These are phyloP conservation scores for Chaenocephalus aceratus DNA, from an alignment of 2,113 vertebrate genomes.

Conservation along the genomic window DNA sequence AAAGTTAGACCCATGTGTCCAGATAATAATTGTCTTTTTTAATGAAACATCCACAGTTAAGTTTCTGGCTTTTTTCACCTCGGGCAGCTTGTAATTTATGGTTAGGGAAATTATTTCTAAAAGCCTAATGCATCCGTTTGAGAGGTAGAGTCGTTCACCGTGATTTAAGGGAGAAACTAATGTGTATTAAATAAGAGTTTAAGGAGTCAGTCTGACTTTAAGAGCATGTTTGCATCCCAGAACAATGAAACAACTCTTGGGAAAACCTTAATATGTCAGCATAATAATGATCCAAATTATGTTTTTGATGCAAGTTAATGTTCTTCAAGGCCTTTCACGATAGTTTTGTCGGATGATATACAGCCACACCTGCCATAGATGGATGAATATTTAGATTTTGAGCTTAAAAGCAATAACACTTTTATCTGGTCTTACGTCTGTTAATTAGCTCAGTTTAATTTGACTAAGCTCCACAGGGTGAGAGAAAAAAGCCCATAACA, in stretches of 20 bases:
- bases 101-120: background rate
- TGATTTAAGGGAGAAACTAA: no score
- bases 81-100: background rate
- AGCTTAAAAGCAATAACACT: slow-evolving; percentile 61
- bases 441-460: slow-evolving; percentile 64
- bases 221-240: background rate
- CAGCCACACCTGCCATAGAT: slow-evolving; percentile 44
- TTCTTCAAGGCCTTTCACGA: no score
- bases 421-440: slow-evolving; percentile 56
- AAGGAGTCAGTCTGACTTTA: no score
- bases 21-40: background rate
- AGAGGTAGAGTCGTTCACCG: background rate
- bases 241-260: background rate
- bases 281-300: no score
- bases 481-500: slow-evolving; percentile 32
- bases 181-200: no score
- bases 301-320: background rate
- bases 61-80: background rate
- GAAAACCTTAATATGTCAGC: no score
- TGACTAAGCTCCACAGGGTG: slow-evolving; percentile 54
- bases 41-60: background rate
- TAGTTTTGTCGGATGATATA: no score
- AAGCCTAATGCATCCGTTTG: background rate
- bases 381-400: slow-evolving; percentile 33
- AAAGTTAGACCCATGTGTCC: background rate